Conservation (phyloP, 37 sponge, comb jelly and placozoan species). For the Bolinopsis microptera region DNA sequence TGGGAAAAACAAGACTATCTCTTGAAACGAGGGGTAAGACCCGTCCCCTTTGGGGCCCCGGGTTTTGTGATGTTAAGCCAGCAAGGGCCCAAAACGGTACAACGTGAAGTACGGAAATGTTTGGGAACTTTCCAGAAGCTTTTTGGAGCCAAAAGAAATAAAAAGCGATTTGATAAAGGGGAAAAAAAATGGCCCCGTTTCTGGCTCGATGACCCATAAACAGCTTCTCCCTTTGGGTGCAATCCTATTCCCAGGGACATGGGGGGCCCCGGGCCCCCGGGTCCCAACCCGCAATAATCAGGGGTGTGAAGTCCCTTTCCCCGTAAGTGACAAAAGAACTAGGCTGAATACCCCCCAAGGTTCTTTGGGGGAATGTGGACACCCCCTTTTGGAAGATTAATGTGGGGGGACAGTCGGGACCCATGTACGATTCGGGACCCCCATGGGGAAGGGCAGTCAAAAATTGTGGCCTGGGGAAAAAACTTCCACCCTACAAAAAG, state of each 20-base stretch:
- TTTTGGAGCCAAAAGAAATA: no score
- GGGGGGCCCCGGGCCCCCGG: conserved; percentile 21
- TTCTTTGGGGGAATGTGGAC: conserved; percentile 17
- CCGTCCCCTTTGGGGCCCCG: conserved; percentile 6
- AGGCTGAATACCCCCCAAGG: neutral
- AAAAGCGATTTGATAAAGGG: no score
- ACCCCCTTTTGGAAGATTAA: conserved; percentile 29
- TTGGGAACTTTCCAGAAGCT: conserved; percentile 25
- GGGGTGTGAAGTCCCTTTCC: neutral
- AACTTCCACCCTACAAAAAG: neutral
- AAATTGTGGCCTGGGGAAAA: conserved; percentile 43
- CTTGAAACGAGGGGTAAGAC: conserved; percentile 56
- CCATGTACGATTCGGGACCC: neutral
- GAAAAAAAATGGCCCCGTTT: neutral
- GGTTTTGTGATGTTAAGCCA: neutral
- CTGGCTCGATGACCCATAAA: neutral
- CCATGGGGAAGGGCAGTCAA: neutral
- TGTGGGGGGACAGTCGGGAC: neutral
- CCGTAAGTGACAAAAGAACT: neutral
- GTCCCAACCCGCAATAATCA: neutral
- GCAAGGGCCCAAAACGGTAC: conserved; percentile 30
- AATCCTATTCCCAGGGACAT: neutral
- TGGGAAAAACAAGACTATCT: conserved; percentile 15
- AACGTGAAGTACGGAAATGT: conserved; percentile 32
- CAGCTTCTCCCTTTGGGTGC: conserved; percentile 20